Conservation (phyloP, 2,113 vertebrate genomes). For the Osmerus eperlanus region DNA sequence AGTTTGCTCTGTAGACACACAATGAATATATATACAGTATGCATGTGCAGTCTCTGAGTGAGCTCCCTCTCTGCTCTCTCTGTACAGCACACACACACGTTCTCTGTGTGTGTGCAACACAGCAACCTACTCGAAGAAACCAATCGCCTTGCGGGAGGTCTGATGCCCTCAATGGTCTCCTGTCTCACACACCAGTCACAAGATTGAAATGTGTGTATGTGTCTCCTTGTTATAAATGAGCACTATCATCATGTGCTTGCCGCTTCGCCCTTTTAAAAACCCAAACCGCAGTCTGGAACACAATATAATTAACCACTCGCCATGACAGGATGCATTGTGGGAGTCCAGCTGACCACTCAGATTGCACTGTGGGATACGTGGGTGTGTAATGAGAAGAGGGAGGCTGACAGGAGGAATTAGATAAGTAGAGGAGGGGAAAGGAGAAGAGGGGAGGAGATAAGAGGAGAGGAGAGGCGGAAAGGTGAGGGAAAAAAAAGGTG, state of each 20-base stretch:
- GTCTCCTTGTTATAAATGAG: slow-evolving; percentile 52
- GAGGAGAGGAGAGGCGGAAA: slow-evolving; percentile 25
- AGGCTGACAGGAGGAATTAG: slow-evolving; percentile 68
- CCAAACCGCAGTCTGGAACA: neutral
- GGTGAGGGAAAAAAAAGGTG: slow-evolving; percentile 10
- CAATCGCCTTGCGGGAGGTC: neutral
- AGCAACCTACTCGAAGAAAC: neutral
- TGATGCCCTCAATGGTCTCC: neutral
- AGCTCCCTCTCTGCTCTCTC: too few relatives aligned
- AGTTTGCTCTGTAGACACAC: neutral
- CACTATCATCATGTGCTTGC: slow-evolving; percentile 28
- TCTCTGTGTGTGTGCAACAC: neutral
- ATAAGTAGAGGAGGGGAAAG: too few relatives aligned
- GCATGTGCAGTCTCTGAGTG: neutral
- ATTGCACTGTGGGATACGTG: slow-evolving; percentile 60
- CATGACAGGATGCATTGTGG: slow-evolving; percentile 49
- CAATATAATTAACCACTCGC: slow-evolving; percentile 51
- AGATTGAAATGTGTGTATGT: slow-evolving; percentile 49
- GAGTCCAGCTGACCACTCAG: slow-evolving; percentile 75
- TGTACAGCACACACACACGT: neutral
- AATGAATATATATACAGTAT: neutral
- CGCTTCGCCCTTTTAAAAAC: slow-evolving; percentile 7
- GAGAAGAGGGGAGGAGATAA: slow-evolving; percentile 41
- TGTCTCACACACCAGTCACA: slow-evolving; percentile 48
- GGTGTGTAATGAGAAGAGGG: slow-evolving; percentile 70